A percentile compares a stretch with the other conserved stretches of the same genome.
Conservation (phyloP, 2,113 vertebrate species). For the Brachionichthys hirsutus region DNA sequence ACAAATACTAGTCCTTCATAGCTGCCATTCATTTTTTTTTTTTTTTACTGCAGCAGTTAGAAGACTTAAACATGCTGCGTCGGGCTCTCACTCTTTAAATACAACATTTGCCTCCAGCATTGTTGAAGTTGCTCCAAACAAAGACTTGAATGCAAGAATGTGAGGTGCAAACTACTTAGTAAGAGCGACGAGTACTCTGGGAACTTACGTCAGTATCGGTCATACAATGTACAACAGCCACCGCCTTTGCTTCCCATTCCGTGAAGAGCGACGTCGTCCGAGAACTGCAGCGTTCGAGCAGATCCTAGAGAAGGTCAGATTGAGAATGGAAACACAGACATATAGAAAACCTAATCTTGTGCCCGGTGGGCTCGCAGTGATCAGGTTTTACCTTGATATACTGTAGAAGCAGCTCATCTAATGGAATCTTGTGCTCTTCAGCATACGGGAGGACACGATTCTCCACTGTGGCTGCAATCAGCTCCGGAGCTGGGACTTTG, state of each 20-base stretch:
- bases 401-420: conserved; percentile 87
- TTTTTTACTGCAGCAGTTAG: no score
- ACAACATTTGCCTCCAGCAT: no score
- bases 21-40: no score
- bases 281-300: conserved; percentile 86
- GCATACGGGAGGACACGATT: conserved; percentile 86
- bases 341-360: neutral
- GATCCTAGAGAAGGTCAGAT: conserved; percentile 76
- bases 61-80: no score
- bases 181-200: no score
- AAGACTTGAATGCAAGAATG: no score
- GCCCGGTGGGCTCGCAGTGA: neutral
- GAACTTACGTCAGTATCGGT: conserved; percentile 86
- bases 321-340: neutral
- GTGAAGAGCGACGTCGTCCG: conserved; percentile 89
- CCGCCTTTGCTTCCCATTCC: conserved; percentile 93
- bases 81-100: no score
- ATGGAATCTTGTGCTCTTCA: conserved; percentile 80
- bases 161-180: no score
- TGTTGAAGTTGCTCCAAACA: no score
- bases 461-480: conserved; percentile 83
- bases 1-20: no score
- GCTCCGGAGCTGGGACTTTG: conserved; percentile 89
- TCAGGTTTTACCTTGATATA: conserved; percentile 87
- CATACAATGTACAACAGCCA: conserved; percentile 88